A percentile compares a stretch with the other conserved stretches of the same genome.
phyloP scores from a whole-genome alignment of 2,797 vertebrate species.

The Geotrypetes seraphini region DNA sequence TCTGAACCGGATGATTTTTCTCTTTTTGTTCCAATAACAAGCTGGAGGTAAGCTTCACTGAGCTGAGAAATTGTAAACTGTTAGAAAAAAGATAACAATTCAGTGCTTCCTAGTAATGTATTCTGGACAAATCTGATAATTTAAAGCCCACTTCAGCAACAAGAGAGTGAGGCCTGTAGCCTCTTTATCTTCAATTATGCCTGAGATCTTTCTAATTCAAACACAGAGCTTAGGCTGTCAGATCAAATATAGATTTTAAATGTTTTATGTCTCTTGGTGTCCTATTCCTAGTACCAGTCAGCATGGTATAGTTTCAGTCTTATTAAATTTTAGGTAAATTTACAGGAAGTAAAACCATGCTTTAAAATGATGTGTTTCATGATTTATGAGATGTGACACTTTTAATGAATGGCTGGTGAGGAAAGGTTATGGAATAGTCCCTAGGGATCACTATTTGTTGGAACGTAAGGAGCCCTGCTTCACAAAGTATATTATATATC shows the following conservation, averaged over 20 bases:
- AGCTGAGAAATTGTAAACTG: constrained; percentile 99
- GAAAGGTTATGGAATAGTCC: constrained; percentile 26
- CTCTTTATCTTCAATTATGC: constrained; percentile 64
- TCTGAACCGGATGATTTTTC: constrained; percentile 76
- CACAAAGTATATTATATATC: constrained; percentile 32
- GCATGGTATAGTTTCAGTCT: constrained; percentile 24
- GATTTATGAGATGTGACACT: constrained; percentile 61
- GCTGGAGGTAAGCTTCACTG: constrained; percentile 93
- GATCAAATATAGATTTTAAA: constrained; percentile 62
- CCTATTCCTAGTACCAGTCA: constrained; percentile 30
- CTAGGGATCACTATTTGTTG: constrained; percentile 21
- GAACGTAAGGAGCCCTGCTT: constrained; percentile 15
- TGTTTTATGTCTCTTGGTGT: constrained; percentile 47
- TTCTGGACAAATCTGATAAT: constrained; percentile 93
- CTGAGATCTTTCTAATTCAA: constrained; percentile 66
- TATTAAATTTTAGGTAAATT: constrained; percentile 53
- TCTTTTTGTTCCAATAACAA: constrained; percentile 83
- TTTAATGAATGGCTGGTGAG: constrained; percentile 36
- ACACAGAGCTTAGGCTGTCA: constrained; percentile 46
- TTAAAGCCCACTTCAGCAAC: constrained; percentile 74
- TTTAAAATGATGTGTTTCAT: constrained; percentile 71
- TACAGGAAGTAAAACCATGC: constrained; percentile 52
- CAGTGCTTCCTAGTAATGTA: constrained; percentile 89
- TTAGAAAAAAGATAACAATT: constrained; percentile 96
- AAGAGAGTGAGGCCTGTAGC: constrained; percentile 53